phyloP scores from a whole-genome alignment of 2,113 vertebrate genomes.

The Trogon surrucura region DNA sequence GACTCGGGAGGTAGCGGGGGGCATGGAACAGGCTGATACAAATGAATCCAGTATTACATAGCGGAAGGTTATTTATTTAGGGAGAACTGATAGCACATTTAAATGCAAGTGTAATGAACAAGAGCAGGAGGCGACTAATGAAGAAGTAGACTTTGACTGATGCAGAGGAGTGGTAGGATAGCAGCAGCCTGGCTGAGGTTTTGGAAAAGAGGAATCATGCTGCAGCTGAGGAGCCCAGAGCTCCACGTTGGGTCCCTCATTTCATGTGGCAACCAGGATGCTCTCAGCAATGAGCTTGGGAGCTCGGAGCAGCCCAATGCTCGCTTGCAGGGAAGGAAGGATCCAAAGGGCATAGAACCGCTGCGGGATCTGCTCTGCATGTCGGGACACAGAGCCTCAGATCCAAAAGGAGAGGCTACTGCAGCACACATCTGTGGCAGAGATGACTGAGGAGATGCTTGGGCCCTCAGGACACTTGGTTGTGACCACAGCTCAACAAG shows the following conservation, averaged over 20 bases:
- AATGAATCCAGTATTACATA: conserved; percentile 50
- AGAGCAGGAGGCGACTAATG: conserved; percentile 6
- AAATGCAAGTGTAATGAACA: conserved; percentile 56
- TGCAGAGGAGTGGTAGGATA: not conserved
- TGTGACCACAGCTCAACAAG: not conserved
- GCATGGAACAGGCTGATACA: not conserved
- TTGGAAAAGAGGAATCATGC: not conserved
- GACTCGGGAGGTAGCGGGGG: not conserved
- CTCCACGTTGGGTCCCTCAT: rapidly evolving
- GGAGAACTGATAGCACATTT: conserved; percentile 27
- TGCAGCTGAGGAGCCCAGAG: not conserved
- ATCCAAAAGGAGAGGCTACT: not conserved
- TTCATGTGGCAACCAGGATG: not conserved
- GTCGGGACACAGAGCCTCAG: not conserved
- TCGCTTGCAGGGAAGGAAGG: not conserved
- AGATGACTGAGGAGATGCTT: not conserved
- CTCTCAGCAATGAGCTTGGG: rapidly evolving
- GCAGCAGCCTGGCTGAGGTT: not conserved
- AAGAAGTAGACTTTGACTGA: not conserved
- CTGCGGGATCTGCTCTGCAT: not conserved
- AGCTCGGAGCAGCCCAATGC: not conserved
- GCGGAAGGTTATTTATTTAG: conserved; percentile 40
- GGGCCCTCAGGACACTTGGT: too few species aligned
- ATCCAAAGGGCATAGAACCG: not conserved
- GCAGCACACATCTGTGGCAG: rapidly evolving